Conservation (phyloP, 2,113 vertebrate genomes). For the Corythaeola cristata region DNA sequence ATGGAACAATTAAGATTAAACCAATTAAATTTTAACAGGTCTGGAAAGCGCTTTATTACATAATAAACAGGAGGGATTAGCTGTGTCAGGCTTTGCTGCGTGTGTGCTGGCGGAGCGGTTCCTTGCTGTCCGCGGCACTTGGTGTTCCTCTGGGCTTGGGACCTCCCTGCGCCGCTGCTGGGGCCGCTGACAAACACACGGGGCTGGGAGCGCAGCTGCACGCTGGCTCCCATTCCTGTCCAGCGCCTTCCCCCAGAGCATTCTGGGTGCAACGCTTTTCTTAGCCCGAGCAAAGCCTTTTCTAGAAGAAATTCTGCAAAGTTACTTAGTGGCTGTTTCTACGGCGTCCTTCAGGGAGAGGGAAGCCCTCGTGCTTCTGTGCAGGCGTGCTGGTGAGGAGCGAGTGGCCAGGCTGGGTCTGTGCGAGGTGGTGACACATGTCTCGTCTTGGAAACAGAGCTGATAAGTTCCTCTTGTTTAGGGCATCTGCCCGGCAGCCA, state of each 20-base stretch:
- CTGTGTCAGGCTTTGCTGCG: rapidly evolving
- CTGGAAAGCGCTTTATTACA: slow-evolving; percentile 63
- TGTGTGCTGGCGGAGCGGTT: not conserved
- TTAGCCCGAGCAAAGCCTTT: not conserved
- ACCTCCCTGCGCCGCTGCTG: not conserved
- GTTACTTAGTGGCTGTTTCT: not conserved
- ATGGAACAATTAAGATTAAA: slow-evolving; percentile 48
- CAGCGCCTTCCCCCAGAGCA: not conserved
- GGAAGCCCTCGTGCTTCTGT: not conserved
- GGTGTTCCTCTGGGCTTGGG: not conserved
- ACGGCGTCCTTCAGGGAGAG: not conserved
- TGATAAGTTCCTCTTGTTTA: slow-evolving; percentile 50
- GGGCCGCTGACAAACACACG: not conserved
- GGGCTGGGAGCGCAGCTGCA: not conserved
- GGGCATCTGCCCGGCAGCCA: slow-evolving; percentile 41
- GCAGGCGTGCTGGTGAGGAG: not conserved
- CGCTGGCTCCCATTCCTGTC: not conserved
- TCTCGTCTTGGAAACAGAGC: slow-evolving; percentile 23
- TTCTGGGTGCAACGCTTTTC: not conserved
- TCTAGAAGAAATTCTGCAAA: not conserved
- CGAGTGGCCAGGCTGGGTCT: not conserved
- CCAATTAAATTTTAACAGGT: slow-evolving; percentile 61
- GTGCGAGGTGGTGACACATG: slow-evolving; percentile 9
- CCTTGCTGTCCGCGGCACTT: not conserved
- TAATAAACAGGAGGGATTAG: slow-evolving; percentile 52